These are phyloP conservation scores for Congeria kusceri DNA, from an alignment of 2,888 invertebrate genomes.

Conservation along the genomic window DNA sequence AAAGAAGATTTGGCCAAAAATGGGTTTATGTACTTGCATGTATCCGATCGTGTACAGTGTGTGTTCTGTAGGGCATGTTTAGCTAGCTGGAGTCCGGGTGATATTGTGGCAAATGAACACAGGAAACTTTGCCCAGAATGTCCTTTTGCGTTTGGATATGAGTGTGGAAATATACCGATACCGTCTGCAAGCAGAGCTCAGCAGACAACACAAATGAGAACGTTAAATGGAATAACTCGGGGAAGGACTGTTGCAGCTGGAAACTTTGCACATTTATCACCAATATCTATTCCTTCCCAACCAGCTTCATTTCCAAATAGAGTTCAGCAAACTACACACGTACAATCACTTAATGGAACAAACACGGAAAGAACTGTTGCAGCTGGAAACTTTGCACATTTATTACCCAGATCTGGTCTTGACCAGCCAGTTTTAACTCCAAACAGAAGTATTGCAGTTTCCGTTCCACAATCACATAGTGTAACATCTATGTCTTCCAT, in stretches of 20 bases:
- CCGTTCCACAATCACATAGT: background rate
- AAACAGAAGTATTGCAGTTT: background rate
- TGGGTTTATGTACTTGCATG: constrained; percentile 66
- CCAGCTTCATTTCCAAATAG: no score
- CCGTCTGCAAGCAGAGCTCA: background rate
- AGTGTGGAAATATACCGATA: constrained; percentile 56
- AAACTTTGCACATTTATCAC: background rate
- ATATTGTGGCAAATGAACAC: constrained; percentile 66
- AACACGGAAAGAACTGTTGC: background rate
- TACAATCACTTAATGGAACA: background rate
- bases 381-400: background rate
- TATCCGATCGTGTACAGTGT: constrained; percentile 66
- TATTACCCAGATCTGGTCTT: background rate
- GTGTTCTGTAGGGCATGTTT: constrained; percentile 67
- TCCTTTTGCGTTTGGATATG: constrained; percentile 62
- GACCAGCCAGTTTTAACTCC: no score
- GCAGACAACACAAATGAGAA: no score
- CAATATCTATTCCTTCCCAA: background rate
- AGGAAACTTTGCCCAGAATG: constrained; percentile 68
- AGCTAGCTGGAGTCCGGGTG: constrained; percentile 62
- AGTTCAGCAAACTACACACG: no score
- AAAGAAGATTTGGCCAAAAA: constrained; percentile 63
- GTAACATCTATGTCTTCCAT: background rate
- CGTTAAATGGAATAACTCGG: no score
- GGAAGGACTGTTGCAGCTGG: background rate